These are phyloP conservation scores for Pandemis corylana DNA, from an alignment of 2,888 invertebrate species.

Conservation along the genomic window DNA sequence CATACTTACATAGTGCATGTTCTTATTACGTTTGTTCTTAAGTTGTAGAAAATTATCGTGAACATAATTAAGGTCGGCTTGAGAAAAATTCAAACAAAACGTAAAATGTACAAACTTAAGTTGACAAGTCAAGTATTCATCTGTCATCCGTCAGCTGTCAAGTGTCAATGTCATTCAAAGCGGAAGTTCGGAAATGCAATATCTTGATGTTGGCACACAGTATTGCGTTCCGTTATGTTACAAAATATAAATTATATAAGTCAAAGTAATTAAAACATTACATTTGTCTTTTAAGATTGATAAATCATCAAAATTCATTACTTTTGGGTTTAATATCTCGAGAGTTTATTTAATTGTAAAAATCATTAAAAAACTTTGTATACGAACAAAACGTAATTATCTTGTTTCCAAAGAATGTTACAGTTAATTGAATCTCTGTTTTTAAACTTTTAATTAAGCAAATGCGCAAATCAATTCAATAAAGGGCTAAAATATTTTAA, in stretches of 20 bases:
- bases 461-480: not conserved
- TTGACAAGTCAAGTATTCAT: no score
- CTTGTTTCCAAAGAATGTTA: not conserved
- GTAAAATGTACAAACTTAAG: conserved; percentile 7
- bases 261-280: no score
- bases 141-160: not conserved
- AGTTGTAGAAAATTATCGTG: not conserved
- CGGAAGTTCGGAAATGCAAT: not conserved
- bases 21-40: not conserved
- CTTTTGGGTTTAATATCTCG: no score
- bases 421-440: not conserved
- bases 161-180: not conserved
- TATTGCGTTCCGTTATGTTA: conserved; percentile 6
- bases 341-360: no score
- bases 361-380: not conserved
- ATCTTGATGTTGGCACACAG: conserved; percentile 9
- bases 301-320: no score
- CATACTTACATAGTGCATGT: not conserved
- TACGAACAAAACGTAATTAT: not conserved
- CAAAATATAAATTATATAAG: no score
- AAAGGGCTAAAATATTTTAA: not conserved
- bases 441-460: not conserved
- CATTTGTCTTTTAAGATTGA: no score
- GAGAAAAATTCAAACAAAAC: conserved; percentile 22
- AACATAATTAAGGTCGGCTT: not conserved